Base-by-base conservation (phyloP, 2,888 invertebrate species). In the Macaria notata region DNA sequence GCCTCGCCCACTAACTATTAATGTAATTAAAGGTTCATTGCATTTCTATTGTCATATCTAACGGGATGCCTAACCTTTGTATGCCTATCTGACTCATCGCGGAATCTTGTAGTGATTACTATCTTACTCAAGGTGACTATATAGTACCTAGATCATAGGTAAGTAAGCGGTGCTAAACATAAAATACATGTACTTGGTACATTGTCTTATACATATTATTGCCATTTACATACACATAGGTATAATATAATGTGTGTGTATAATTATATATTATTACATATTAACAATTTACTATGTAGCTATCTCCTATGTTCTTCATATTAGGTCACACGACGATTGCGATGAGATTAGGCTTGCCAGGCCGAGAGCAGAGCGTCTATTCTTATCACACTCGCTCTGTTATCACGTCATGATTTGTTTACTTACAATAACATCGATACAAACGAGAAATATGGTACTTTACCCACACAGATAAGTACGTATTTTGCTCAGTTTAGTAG, bases 401-500 rank as follows among this genome's bases (percentile, higher is more conserved):
- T 64, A 66, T 61, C 66, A 56, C 59, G 9, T 41, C 8, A 50
- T 64, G 56, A 62, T 64, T 64, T 63, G 60, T 66, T 63, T 62
- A 63, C 61, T 70, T 70, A 65, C 66, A 71, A 69, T 76, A 59
- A 57, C 46, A 47, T 38, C 45, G 39, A 45, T 56, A 49, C 30
- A 42, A 51, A 53, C 41, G 56, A 62, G 41, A 41, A 36, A 36
- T 36, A 36, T 36, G 33, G 4, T 36, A 36, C 33, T 36, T 36
- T 7, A 36, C 33, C 1, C 33, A 36, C 33, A 36, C 33, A 36
- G 5, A 36, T 7, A 36, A 7, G 7, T 36, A 6, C 1, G 7
- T 36, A 36, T 36, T 3, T 7, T 36, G 33, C 7, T 36, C 42
- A 5, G 43, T 50, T 65, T 71, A 79, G 79, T 79, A 64, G 65